Percentiles rank a stretch among this genome's conserved stretches.
Conservation (phyloP, 2,113 vertebrate genomes). For the Odocoileus virginianus region DNA sequence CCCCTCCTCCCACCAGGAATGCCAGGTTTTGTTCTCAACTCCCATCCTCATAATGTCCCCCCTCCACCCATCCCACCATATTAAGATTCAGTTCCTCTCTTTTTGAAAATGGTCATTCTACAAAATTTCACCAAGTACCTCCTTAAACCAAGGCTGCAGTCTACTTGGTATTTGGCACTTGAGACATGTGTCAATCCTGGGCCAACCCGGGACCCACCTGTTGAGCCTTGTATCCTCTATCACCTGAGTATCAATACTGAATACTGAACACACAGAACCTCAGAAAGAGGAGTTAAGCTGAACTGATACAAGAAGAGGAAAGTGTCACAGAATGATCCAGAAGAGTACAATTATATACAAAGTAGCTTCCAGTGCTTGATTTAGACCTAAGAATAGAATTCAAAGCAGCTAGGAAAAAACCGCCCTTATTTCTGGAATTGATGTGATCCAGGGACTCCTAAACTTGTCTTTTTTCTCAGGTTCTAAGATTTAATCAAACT, state of each 20-base stretch:
- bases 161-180: neutral
- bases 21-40: neutral
- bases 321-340: neutral
- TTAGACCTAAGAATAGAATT: neutral
- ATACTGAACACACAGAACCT: neutral
- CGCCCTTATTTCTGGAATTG: neutral
- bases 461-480: neutral
- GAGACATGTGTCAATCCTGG: neutral
- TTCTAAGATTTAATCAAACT: neutral
- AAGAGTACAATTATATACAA: neutral
- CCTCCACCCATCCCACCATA: neutral
- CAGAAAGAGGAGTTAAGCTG: neutral
- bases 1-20: neutral
- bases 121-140: neutral
- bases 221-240: neutral
- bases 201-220: neutral
- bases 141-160: neutral
- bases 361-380: neutral
- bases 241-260: neutral
- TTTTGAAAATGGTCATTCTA: neutral
- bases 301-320: neutral
- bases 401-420: neutral
- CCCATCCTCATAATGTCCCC: neutral
- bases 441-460: neutral
- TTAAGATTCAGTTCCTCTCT: conserved; percentile 19